Evolutionary conservation across 1,140 invertebrate species (phyloP), one percentile per base, ranked within the genome.

Genomic region (Brachionus manjavacas): DNA sequence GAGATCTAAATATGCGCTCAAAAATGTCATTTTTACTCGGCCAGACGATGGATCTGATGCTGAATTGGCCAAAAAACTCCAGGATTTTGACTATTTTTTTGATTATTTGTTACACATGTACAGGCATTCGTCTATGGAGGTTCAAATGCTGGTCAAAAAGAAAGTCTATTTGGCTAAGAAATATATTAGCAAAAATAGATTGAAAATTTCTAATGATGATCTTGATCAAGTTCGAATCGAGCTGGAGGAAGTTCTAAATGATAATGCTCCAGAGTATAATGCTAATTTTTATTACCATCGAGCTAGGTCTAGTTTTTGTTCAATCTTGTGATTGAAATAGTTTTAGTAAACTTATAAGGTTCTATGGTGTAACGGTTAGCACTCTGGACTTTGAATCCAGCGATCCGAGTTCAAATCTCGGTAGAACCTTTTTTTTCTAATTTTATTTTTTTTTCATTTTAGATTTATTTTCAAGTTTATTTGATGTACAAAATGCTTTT

Each of bases 81-180:
- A 76, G 25, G 72, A 76, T 28, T 76, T 76, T 49, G 72, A 76
- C 31, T 76, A 23, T 23, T 76, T 46, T 49, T 76, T 76, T 46
- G 72, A 76, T 6, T 76, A 76, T 76, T 76, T 76, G 16, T 4
- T 25, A 3, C 35, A 46, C 12, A 46, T 76, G n/a, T 76, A 46
- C 20, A 28, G 20, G 14, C 7, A 46, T 23, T 76, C 72, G 25
- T 11, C 39, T 46, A 1, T 23, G 9, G 43, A 76, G 0, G 14
- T 20, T 46, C 39, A 76, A 49, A 23, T 11, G 12, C 0, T 76
- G 16, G 20, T 76, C n/a, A 76, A n/a, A 11, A 76, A 49, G 20
- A 76, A 76, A 49, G 16, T 76, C 4, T 76, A 76, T 49, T 46
- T 76, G 8, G 72, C 72, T 46, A 76, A 76, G 28, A 76, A 28